These are phyloP conservation scores for Lypha dubia DNA, from an alignment of 2,888 invertebrate species.

Conservation along the genomic window DNA sequence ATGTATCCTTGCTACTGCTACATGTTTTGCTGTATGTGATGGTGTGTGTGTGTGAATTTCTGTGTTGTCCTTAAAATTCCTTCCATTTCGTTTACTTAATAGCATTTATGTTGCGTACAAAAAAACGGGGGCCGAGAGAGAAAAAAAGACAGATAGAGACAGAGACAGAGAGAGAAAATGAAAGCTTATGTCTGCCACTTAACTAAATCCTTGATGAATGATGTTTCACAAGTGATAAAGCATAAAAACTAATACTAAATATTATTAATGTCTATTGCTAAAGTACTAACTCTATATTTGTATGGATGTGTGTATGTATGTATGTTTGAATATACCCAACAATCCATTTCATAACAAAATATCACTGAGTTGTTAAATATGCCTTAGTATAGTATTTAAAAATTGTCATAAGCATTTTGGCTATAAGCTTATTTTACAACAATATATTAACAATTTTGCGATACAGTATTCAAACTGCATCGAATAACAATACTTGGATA, in stretches of 20 bases:
- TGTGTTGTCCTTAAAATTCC: neutral
- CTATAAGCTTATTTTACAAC: no score
- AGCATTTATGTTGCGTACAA: slow-evolving; percentile 54
- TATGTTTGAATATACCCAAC: no score
- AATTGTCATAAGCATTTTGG: no score
- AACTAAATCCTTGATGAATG: slow-evolving; percentile 75
- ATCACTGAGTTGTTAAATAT: no score
- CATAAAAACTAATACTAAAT: slow-evolving; percentile 71
- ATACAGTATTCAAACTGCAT: no score
- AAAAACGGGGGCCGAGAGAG: neutral
- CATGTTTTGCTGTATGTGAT: neutral
- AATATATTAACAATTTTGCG: no score
- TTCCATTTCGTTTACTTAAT: slow-evolving; percentile 22
- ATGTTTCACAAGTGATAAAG: slow-evolving; percentile 72
- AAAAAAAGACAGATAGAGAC: neutral
- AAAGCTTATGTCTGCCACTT: slow-evolving; percentile 69
- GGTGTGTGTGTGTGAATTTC: neutral
- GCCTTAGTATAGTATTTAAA: no score
- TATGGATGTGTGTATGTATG: no score
- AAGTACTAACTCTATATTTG: slow-evolving; percentile 1
- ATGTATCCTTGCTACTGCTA: neutral
- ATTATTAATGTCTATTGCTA: slow-evolving; percentile 67
- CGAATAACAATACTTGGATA: no score
- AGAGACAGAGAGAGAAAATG: neutral
- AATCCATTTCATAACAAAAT: no score